phyloP scores from a whole-genome alignment of 2,888 invertebrate species.

The Acleris laterana region DNA sequence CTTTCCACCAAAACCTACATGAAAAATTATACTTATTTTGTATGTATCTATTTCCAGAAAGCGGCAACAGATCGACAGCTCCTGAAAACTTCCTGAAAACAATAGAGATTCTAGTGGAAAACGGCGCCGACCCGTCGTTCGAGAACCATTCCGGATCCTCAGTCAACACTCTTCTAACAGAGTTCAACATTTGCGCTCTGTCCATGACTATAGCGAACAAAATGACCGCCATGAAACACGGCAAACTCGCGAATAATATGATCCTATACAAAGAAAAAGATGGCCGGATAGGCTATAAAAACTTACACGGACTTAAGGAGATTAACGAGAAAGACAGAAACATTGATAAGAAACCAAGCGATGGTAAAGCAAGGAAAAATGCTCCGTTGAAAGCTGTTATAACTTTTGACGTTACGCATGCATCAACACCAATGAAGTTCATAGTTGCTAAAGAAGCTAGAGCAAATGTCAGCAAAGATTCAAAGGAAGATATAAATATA shows the following conservation, averaged over 20 bases:
- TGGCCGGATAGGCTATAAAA: constrained; percentile 29
- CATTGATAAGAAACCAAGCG: not conserved
- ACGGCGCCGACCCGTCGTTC: constrained; percentile 71
- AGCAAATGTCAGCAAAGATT: too few relatives aligned
- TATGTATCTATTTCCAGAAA: constrained; percentile 50
- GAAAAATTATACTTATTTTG: too few relatives aligned
- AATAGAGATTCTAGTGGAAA: constrained; percentile 66
- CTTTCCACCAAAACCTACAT: too few relatives aligned
- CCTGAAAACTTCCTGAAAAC: constrained; percentile 61
- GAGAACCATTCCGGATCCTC: constrained; percentile 72
- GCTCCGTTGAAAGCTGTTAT: not conserved
- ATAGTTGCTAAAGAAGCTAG: too few relatives aligned
- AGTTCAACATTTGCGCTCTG: constrained; percentile 59
- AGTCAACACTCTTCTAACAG: constrained; percentile 71
- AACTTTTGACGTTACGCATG: not conserved
- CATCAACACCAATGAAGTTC: not conserved
- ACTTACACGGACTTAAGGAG: constrained; percentile 31
- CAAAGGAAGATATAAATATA: not conserved
- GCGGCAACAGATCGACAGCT: constrained; percentile 58
- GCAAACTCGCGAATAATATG: constrained; percentile 32
- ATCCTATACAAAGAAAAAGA: constrained; percentile 56
- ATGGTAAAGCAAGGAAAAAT: not conserved
- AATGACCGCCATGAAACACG: constrained; percentile 44
- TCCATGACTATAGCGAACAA: constrained; percentile 62
- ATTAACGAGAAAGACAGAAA: not conserved